phyloP scores from a whole-genome alignment of 2,888 invertebrate species.

The Phanerotoma sp. region DNA sequence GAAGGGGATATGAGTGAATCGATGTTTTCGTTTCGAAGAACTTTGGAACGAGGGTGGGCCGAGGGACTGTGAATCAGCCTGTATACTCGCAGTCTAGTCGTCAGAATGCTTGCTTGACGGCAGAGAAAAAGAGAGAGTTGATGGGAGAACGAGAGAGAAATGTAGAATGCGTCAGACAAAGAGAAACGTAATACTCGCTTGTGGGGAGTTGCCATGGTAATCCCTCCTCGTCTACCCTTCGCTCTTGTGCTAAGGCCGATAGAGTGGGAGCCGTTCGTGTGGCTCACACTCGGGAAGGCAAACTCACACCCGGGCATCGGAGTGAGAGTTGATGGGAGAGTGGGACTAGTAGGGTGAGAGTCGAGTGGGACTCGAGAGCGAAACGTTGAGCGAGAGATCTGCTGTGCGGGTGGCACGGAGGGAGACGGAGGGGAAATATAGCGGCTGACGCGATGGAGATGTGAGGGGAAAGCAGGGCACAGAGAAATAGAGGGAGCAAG shows the following conservation, averaged over 20 bases:
- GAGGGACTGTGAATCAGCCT: conserved; percentile 45
- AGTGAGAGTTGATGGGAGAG: conserved; percentile 20
- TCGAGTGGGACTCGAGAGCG: conserved; percentile 27
- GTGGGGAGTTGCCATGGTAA: conserved; percentile 57
- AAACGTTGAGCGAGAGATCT: conserved; percentile 24
- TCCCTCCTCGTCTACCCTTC: conserved; percentile 31
- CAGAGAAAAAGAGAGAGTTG: conserved; percentile 23
- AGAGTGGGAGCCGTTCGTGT: conserved; percentile 30
- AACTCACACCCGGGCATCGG: background rate
- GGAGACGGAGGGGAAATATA: conserved; percentile 12
- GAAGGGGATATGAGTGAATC: conserved; percentile 23
- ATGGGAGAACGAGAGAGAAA: conserved; percentile 32
- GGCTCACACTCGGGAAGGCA: conserved; percentile 6
- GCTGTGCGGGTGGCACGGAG: conserved; percentile 30
- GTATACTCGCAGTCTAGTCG: conserved; percentile 34
- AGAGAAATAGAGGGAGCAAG: conserved; percentile 22
- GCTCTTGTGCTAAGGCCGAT: conserved; percentile 17
- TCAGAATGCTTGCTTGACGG: conserved; percentile 30
- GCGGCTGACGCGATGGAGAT: conserved; percentile 17
- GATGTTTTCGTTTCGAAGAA: conserved; percentile 29
- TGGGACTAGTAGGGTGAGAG: conserved; percentile 28
- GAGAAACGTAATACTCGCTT: conserved; percentile 44
- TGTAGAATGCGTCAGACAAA: conserved; percentile 36
- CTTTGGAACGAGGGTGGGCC: conserved; percentile 34
- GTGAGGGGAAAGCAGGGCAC: conserved; percentile 18